These are phyloP conservation scores for Pantelozetes paolii DNA, from an alignment of 2,888 invertebrate genomes.

Conservation along the genomic window DNA sequence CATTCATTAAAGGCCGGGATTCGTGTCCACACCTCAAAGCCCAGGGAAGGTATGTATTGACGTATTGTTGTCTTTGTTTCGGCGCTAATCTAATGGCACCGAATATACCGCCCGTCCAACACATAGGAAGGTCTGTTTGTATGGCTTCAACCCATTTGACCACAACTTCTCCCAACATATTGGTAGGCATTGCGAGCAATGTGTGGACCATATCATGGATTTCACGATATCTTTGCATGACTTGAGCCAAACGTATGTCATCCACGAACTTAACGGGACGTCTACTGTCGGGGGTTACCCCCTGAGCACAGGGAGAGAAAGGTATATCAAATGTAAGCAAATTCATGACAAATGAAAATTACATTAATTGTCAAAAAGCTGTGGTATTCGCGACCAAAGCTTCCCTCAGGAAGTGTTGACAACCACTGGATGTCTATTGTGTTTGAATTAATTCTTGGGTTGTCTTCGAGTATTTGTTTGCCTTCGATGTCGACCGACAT, in stretches of 20 bases:
- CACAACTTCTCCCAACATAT: conserved; percentile 73
- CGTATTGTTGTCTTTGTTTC: conserved; percentile 74
- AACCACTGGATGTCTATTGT: conserved; percentile 72
- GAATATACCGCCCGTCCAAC: conserved; percentile 83
- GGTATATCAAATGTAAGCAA: conserved; percentile 44
- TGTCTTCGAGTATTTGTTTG: conserved; percentile 64
- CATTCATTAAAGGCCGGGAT: conserved; percentile 73
- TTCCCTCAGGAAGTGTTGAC: conserved; percentile 67
- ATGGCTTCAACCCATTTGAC: conserved; percentile 98
- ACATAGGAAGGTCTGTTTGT: conserved; percentile 93
- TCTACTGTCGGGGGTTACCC: conserved; percentile 88
- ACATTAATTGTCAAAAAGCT: conserved; percentile 75
- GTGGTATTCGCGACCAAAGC: conserved; percentile 78
- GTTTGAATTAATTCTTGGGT: conserved; percentile 78
- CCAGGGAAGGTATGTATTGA: conserved; percentile 76
- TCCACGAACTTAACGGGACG: conserved; percentile 84
- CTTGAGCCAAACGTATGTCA: conserved; percentile 82
- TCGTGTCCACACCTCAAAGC: conserved; percentile 70
- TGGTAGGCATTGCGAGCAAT: conserved; percentile 84
- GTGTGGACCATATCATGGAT: conserved; percentile 93
- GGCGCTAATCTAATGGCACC: conserved; percentile 80
- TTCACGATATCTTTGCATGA: conserved; percentile 96
- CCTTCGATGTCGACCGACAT: conserved; percentile 78
- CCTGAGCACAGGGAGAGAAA: conserved; percentile 56
- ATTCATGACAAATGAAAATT: conserved; percentile 50